Evolutionary conservation across 2,888 invertebrate genomes (phyloP), one percentile per base, ranked within the genome.

Genomic region (Drosophila conformis): DNA sequence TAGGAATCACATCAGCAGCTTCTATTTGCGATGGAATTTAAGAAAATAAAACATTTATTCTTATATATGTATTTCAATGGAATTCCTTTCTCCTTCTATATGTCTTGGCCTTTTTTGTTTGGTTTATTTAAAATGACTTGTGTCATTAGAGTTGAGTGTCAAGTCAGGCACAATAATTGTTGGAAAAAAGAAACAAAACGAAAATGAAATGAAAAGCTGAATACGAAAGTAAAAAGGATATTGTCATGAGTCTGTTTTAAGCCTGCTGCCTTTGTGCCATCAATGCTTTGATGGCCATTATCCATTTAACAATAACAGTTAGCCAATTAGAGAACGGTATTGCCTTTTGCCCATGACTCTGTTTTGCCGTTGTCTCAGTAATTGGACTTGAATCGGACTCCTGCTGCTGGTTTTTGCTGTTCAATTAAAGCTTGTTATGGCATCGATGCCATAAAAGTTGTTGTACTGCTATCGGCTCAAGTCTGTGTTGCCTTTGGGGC

Each of bases 361-460:
- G 76, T 49, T n/a, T 21, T 21, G 21, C 21, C 11, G 21, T 42
- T 42, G 21, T 21, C 21, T 42, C 42, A 11, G 42, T 42, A 21
- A 42, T 21, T 42, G 42, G 42, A 21, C 42, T 42, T 6, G 42
- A 13, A 21, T 42, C 5, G 42, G 42, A 42, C 42, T 42, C 21
- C 57, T 59, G 58, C 52, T 53, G 40, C 52, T 33, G 11, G 62
- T 52, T 62, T 54, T 29, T 71, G 78, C 70, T 60, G 90, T 79
- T 88, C 83, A 88, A 86, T 89, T 86, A 87, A 82, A 73, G 73
- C 68, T 85, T 72, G 87, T 90, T 86, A 76, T 72, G 75, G 76
- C 70, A 76, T 82, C 76, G 78, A 85, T 78, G 81, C 87, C 78
- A 85, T 90, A 80, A 87, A 89, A 89, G 75, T 31, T 69, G n/a